Percentiles rank a stretch among this genome's conserved stretches.
Evolutionary conservation across 2,888 invertebrate genomes (phyloP).

Genomic region (Tiliacea citrago): DNA sequence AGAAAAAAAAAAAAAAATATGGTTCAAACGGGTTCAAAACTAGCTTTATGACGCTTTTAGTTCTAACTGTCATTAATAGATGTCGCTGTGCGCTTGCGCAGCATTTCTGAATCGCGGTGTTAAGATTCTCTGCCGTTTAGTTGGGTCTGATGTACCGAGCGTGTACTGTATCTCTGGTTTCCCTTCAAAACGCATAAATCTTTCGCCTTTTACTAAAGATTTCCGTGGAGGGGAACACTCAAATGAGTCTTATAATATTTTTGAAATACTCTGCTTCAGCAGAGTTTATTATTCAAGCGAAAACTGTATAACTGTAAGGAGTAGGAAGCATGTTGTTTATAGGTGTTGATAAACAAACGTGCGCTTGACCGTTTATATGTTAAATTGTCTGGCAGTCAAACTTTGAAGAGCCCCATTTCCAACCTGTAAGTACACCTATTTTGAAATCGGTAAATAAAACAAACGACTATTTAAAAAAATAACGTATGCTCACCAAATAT

Average conservation of each 20-base stretch:
- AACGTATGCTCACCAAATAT: not conserved
- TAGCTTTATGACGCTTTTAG: no score
- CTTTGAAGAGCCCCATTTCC: not conserved
- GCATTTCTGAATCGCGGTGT: no score
- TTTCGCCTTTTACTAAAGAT: constrained; percentile 96
- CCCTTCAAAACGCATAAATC: constrained; percentile 93
- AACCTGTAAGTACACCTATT: not conserved
- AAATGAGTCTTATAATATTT: not conserved
- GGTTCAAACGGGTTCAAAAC: no score
- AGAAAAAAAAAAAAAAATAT: no score
- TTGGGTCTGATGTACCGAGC: not conserved
- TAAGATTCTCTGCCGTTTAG: not conserved
- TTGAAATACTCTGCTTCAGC: constrained; percentile 1
- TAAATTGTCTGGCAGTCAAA: not conserved
- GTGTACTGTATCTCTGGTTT: constrained; percentile 87
- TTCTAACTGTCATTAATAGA: no score
- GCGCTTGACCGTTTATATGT: not conserved
- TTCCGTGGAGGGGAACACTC: constrained; percentile 92
- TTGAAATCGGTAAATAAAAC: not conserved
- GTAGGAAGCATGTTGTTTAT: not conserved
- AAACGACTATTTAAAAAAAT: not conserved
- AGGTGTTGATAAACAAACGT: not conserved
- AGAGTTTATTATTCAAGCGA: not conserved
- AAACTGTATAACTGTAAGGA: not conserved
- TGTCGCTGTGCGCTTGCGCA: no score